phyloP scores from a whole-genome alignment of 2,888 invertebrate genomes.

The Oxycera nigricornis region DNA sequence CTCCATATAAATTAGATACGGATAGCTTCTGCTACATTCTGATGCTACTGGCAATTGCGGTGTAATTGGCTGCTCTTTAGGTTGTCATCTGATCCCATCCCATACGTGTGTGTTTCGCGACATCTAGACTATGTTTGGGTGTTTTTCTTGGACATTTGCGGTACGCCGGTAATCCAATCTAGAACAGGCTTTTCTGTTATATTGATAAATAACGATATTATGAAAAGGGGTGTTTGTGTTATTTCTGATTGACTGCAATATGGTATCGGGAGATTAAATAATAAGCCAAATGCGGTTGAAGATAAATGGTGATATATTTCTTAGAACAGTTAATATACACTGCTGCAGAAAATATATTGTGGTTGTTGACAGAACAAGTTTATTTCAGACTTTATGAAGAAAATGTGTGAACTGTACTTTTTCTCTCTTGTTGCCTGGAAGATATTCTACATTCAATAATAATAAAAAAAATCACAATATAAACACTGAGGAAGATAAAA shows the following conservation, averaged over 20 bases:
- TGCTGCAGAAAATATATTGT: too few relatives aligned
- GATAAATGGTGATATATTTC: neutral
- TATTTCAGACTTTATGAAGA: too few relatives aligned
- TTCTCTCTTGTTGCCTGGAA: too few relatives aligned
- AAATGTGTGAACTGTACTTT: too few relatives aligned
- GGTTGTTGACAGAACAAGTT: too few relatives aligned
- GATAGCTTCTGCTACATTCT: too few relatives aligned
- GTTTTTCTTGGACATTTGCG: slow-evolving; percentile 27
- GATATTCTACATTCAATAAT: too few relatives aligned
- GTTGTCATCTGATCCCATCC: slow-evolving; percentile 8
- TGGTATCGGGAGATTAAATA: neutral
- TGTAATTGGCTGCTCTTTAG: slow-evolving; percentile 17
- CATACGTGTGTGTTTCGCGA: neutral
- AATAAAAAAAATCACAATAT: too few relatives aligned
- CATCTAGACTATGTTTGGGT: neutral
- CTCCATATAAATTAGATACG: neutral
- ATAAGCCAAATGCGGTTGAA: neutral
- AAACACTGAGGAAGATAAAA: too few relatives aligned
- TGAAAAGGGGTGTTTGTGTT: neutral
- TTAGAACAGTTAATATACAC: slow-evolving; percentile 10
- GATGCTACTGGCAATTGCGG: slow-evolving; percentile 21
- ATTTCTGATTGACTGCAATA: neutral
- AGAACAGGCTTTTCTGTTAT: slow-evolving; percentile 25
- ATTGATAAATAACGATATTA: neutral
- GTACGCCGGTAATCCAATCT: slow-evolving; percentile 21